Evolutionary conservation across 1,140 invertebrate genomes (phyloP), one percentile per base, ranked within the genome.

Genomic region (Lepidotrigona ventralis): DNA sequence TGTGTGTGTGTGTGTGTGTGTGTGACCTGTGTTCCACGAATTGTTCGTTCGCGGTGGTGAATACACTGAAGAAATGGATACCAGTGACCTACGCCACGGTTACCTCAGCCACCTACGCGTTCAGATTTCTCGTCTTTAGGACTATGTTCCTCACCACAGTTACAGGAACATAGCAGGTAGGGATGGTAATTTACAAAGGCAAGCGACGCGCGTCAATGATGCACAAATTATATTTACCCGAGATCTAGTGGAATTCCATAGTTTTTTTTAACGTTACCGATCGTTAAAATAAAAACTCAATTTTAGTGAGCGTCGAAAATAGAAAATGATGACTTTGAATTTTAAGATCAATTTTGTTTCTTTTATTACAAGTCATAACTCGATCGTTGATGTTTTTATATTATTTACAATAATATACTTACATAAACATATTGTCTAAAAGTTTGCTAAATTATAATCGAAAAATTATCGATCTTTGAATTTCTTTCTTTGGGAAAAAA

Each of bases 111-210:
- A 77, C 85, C 85, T 74, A 83, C 82, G 81, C 77, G 68, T 69
- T 19, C 46, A n/a, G 66, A 23, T 88, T 68, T 66, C 66, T 78
- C 77, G 39, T 84, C 72, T 39, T 39, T 39, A 6, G 4, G 3
- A 6, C 6, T 39, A 75, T 39, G 78, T 83, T 79, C 58, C 86
- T 72, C 60, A 56, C 23, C 33, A 39, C 53, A 56, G 51, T 86
- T 85, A 75, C 74, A 23, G 56, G 69, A 69, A 88, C n/a, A 66
- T 72, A 79, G 63, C 79, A 63, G 88, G 89, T 83, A 85, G 83
- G 76, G 77, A 85, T 86, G 77, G 85, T 86, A 88, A 90, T 90
- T 86, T 81, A 85, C 69, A 71, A 79, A 86, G 77, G 71, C 72
- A 53, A 56, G 12, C 23, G 71, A 17, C 80, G 39, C 12, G 54